Evolutionary conservation across 2,888 invertebrate genomes (phyloP), one percentile per base, ranked within the genome.

Genomic region (Eugnorisma glareosa): DNA sequence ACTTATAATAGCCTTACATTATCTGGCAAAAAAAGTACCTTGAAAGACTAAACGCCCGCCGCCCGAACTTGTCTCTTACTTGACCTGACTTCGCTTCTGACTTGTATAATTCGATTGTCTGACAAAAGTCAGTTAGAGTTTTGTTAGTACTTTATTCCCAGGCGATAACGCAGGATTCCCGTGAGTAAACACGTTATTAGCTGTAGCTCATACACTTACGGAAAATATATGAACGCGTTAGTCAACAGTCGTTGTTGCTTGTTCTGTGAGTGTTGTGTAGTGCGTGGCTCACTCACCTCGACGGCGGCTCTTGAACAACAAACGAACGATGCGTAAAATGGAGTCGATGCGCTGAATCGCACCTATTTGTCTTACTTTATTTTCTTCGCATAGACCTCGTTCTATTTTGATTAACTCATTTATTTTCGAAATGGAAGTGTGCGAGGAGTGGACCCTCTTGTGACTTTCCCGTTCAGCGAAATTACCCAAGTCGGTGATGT

Each of bases 331-430:
- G 87, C 86, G 83, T 86, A 82, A 85, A 88, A 88, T 88, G 37
- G 68, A 61, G 75, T 77, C 57, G 77, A 83, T 83, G 77, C 78
- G 72, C 77, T 75, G 67, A 85, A 81, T 85, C 75, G 73, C 72
- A 73, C 78, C 63, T 82, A 83, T 87, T 86, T 86, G 83, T 87
- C 81, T 84, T 84, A 81, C 85, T 83, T 84, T 85, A 80, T 84
- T 88, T 86, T 78, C 75, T 79, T 85, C 77, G 78, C 73, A 75
- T 72, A 85, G 84, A 83, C 75, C 82, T 83, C 86, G 85, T 89
- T 90, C 86, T 91, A 88, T 92, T 92, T 93, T 93, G 91, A 93
- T 93, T 91, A 92, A 91, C 89, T 91, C 91, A 92, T 93, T 93
- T 93, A 91, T 92, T 92, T 90, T 90, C 90, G 87, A 90, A 92